Percentiles rank a stretch among this genome's conserved stretches.
Conservation (phyloP, 2,888 invertebrate species). For the Pachymerium ferrugineum region DNA sequence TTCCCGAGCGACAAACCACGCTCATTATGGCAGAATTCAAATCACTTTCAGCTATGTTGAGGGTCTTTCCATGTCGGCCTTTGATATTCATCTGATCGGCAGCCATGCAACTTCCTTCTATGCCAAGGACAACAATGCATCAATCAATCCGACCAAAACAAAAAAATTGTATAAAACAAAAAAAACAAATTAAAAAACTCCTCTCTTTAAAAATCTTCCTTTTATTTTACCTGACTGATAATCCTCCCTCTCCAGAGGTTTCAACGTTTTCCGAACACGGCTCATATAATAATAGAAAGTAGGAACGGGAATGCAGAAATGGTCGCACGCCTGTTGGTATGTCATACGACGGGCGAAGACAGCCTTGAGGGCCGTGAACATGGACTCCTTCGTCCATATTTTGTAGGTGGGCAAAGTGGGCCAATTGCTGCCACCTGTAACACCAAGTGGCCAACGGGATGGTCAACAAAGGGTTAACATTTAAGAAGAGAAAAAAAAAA, state of each 20-base stretch:
- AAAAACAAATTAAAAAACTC: background rate
- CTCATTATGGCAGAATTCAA: constrained; percentile 31
- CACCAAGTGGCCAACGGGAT: constrained; percentile 12
- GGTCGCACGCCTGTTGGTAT: constrained; percentile 33
- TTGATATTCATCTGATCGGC: constrained; percentile 31
- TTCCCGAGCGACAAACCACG: constrained; percentile 31
- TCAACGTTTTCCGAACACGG: constrained; percentile 30
- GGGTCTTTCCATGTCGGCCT: constrained; percentile 28
- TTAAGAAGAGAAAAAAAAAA: background rate
- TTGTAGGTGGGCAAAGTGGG: constrained; percentile 29
- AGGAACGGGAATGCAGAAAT: constrained; percentile 33
- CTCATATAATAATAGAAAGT: constrained; percentile 34
- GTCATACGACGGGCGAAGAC: constrained; percentile 33
- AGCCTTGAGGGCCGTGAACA: constrained; percentile 32
- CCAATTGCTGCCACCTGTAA: constrained; percentile 31
- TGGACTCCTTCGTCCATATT: constrained; percentile 33
- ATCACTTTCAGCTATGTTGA: constrained; percentile 32
- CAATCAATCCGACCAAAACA: constrained; percentile 3
- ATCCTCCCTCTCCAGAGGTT: constrained; percentile 31
- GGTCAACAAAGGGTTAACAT: constrained; percentile 1
- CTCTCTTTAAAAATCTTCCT: background rate
- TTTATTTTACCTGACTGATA: constrained; percentile 29
- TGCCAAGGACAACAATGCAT: background rate
- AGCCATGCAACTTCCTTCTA: constrained; percentile 10
- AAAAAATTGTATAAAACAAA: background rate